Base-by-base conservation (phyloP, 2,113 vertebrate species). In the Cacatua alba region DNA sequence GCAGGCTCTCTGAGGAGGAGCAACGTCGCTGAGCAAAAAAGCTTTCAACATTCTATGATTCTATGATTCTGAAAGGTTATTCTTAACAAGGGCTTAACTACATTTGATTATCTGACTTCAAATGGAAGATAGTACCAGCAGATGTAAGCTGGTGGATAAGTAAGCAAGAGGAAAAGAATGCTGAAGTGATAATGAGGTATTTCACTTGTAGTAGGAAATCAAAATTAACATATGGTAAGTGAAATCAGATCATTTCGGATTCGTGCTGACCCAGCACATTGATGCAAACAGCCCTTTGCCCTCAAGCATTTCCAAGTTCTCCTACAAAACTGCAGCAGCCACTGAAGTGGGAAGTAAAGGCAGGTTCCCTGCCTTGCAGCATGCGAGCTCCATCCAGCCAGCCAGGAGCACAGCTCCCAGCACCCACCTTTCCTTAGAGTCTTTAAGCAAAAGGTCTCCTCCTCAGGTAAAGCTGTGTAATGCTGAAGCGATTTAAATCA, bases 141-240 rank as follows among this genome's bases (percentile, higher is more conserved):
- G 64, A 51, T 62, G 33, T n/a, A 55, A 75, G 13, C 26, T 92
- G 55, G 26, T 41, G 60, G 72, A 51, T 55, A 78, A 89, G 39
- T 70, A 82, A 87, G 33, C 23, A 91, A 39, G 21, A 53, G 28
- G n/a, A 51, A 89, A 75, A 60, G 43, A 51, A 75, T 16, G 29
- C 28, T 81, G 65, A 81, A 90, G 48, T 57, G 57, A 79, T 88
- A 86, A 86, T 74, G 57, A 68, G 52, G 13, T 82, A 10, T 85
- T 85, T 49, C 53, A 53, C 21, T 60, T 71, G 11, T 21, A 88
- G n/a, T 1, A 44, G 52, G 48, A 71, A 86, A 92, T 46, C 17
- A 78, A 93, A 86, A 84, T 33, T 13, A 81, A 29, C 29, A 7
- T 9, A 65, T 4, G 18, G 7, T 35, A 44, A 81, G 55, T 0